phyloP scores from a whole-genome alignment of 2,113 vertebrate species.

The Promerops cafer region DNA sequence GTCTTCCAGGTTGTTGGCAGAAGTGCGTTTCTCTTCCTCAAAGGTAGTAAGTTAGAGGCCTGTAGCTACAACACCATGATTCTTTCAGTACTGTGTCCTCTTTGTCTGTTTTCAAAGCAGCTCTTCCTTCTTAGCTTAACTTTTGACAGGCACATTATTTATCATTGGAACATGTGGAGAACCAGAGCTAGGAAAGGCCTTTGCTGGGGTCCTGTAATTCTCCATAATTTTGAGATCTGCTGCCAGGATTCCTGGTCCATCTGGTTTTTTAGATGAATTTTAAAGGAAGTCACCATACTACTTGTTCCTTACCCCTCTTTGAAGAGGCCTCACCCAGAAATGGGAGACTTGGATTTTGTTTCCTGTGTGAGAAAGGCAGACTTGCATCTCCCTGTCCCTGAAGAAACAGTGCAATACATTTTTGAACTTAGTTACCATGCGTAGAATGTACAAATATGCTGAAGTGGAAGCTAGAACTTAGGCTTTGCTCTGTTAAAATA shows the following conservation, averaged over 20 bases:
- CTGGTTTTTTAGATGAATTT: not conserved
- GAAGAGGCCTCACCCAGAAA: not conserved
- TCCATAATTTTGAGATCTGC: not conserved
- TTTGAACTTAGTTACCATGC: not conserved
- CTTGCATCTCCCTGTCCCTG: not conserved
- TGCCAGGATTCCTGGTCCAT: accelerated
- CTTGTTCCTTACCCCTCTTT: not conserved
- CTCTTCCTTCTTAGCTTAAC: not conserved
- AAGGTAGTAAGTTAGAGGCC: constrained; percentile 23
- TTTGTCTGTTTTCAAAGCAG: not conserved
- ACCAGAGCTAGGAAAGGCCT: not conserved
- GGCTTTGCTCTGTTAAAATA: no score
- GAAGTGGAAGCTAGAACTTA: not conserved
- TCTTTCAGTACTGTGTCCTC: not conserved
- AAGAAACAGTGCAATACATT: not conserved
- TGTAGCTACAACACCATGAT: not conserved
- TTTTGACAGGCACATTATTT: not conserved
- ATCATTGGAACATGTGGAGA: accelerated
- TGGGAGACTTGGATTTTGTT: not conserved
- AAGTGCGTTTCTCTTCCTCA: not conserved
- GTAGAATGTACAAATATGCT: not conserved
- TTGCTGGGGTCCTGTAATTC: not conserved
- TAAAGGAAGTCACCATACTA: not conserved
- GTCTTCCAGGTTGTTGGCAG: not conserved
- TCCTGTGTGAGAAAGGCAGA: not conserved